These are phyloP conservation scores for Gnathonemus echidnorhynchus DNA, from an alignment of 2,113 vertebrate genomes.

Conservation along the genomic window DNA sequence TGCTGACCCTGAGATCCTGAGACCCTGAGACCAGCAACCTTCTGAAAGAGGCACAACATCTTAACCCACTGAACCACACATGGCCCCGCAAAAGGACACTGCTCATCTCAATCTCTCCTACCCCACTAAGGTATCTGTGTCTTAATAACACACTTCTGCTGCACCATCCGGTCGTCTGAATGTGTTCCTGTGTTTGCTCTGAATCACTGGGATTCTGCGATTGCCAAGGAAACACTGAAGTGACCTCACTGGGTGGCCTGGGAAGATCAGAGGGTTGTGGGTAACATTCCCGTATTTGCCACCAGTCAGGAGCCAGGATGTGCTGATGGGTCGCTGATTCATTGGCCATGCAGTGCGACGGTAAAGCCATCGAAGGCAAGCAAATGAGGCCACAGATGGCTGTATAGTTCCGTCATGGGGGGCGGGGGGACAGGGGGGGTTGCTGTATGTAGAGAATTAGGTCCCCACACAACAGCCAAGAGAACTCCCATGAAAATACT, in stretches of 20 bases:
- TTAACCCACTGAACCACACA: not conserved
- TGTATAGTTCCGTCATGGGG: not conserved
- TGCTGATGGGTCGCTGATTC: not conserved
- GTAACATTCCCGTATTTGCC: not conserved
- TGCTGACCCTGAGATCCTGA: not conserved
- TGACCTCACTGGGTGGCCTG: not conserved
- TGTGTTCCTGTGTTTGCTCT: not conserved
- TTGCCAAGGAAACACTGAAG: not conserved
- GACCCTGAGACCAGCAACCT: not conserved
- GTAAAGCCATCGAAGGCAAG: slow-evolving; percentile 5
- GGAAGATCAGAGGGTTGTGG: not conserved
- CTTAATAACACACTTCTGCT: not conserved
- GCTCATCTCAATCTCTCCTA: not conserved
- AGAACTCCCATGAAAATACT: not conserved
- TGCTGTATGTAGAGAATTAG: not conserved
- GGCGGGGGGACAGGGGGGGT: too few species aligned
- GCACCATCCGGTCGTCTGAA: not conserved
- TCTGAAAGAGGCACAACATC: not conserved
- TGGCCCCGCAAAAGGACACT: not conserved
- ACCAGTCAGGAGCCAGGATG: not conserved
- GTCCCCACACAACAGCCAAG: not conserved
- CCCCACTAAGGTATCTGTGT: not conserved
- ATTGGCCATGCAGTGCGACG: not conserved
- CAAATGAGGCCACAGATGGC: not conserved
- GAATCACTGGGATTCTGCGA: not conserved